These are phyloP conservation scores for Axea sp. DNA, from an alignment of 2,888 invertebrate species.

Conservation along the genomic window DNA sequence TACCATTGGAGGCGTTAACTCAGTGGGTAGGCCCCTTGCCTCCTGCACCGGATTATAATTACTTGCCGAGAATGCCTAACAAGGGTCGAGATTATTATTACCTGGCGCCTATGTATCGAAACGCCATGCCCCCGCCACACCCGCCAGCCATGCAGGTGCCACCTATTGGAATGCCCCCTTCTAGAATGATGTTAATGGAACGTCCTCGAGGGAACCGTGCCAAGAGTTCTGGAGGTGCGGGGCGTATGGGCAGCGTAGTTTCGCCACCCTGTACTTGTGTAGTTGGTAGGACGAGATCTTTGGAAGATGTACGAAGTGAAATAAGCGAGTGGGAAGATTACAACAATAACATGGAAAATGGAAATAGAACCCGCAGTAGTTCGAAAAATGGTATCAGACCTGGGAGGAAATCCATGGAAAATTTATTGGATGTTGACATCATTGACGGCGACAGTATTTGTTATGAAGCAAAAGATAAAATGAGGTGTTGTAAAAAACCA, in stretches of 20 bases:
- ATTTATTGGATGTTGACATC: constrained; percentile 80
- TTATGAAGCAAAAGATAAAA: constrained; percentile 69
- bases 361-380: constrained; percentile 81
- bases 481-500: constrained; percentile 64
- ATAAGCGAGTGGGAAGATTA: constrained; percentile 84
- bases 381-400: constrained; percentile 81
- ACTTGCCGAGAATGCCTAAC: constrained; percentile 79
- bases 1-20: constrained; percentile 80
- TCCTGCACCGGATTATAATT: constrained; percentile 81
- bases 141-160: constrained; percentile 68
- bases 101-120: constrained; percentile 85
- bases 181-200: constrained; percentile 76
- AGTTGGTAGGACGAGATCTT: constrained; percentile 83
- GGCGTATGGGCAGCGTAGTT: constrained; percentile 65
- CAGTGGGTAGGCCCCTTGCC: constrained; percentile 80
- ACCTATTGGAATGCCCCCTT: constrained; percentile 69
- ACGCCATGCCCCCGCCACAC: constrained; percentile 83
- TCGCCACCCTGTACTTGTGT: constrained; percentile 82
- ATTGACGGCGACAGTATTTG: constrained; percentile 62
- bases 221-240: constrained; percentile 66
- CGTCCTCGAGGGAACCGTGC: constrained; percentile 67
- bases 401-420: constrained; percentile 86
- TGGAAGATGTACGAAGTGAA: constrained; percentile 87
- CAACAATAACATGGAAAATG: constrained; percentile 82
- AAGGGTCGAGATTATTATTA: constrained; percentile 83